These are phyloP conservation scores for Nezara viridula DNA, from an alignment of 2,888 invertebrate species.

Conservation along the genomic window DNA sequence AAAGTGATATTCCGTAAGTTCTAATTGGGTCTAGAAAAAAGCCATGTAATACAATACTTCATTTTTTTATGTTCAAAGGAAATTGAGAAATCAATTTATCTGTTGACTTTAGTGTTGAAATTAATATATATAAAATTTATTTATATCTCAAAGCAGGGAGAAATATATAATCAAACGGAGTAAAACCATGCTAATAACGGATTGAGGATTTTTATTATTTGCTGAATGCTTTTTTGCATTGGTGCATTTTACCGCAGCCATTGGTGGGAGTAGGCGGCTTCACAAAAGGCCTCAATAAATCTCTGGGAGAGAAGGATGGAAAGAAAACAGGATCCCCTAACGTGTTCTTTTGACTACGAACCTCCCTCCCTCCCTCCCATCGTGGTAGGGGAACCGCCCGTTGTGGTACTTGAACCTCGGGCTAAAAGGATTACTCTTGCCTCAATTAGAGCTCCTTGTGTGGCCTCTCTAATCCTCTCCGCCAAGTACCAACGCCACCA, in stretches of 20 bases:
- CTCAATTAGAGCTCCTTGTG: conserved; percentile 42
- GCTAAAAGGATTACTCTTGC: conserved; percentile 48
- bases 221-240: too few species aligned
- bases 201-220: too few species aligned
- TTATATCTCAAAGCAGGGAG: too few species aligned
- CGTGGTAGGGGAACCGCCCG: not conserved
- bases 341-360: conserved; percentile 33
- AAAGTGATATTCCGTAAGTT: too few species aligned
- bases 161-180: too few species aligned
- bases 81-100: too few species aligned
- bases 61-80: too few species aligned
- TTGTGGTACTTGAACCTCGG: conserved; percentile 2
- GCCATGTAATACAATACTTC: too few species aligned
- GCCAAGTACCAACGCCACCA: not conserved
- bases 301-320: not conserved
- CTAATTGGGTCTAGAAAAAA: too few species aligned
- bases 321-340: conserved; percentile 39
- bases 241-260: not conserved
- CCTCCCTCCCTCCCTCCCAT: not conserved
- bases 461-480: conserved; percentile 26
- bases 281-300: not conserved
- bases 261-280: not conserved
- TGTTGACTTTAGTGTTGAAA: too few species aligned
- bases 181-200: too few species aligned
- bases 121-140: too few species aligned